These are phyloP conservation scores for Orius insidiosus DNA, from an alignment of 1,140 invertebrate species.

Conservation along the genomic window DNA sequence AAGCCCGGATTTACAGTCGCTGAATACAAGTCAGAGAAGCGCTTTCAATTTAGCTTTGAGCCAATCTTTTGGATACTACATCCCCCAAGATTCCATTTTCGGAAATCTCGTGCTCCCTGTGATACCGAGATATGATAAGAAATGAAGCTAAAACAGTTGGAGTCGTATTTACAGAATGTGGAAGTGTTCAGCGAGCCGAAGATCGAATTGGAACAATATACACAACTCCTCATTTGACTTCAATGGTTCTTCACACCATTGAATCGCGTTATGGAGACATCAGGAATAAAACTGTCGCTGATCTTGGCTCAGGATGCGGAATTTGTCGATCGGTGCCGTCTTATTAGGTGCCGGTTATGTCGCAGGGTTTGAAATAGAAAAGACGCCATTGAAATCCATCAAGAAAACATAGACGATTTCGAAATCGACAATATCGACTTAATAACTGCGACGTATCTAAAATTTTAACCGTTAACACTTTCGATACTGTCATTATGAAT, in stretches of 20 bases:
- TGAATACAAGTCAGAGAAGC: constrained; percentile 30
- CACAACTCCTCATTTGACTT: constrained; percentile 75
- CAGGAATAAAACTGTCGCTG: constrained; percentile 50
- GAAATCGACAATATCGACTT: constrained; percentile 47
- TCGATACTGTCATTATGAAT: constrained; percentile 94
- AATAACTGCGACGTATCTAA: constrained; percentile 38
- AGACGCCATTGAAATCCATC: constrained; percentile 51
- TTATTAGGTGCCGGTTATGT: constrained; percentile 46
- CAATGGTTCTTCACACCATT: constrained; percentile 70
- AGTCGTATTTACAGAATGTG: constrained; percentile 63
- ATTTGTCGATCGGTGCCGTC: constrained; percentile 58
- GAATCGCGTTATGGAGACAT: constrained; percentile 52
- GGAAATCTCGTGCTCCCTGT: constrained; percentile 90
- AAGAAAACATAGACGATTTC: constrained; percentile 52
- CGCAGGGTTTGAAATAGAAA: constrained; percentile 67
- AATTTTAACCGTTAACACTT: constrained; percentile 33
- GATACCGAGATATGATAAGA: constrained; percentile 63
- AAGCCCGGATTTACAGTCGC: constrained; percentile 4
- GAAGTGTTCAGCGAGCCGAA: constrained; percentile 77
- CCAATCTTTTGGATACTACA: constrained; percentile 80
- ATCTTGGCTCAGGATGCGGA: constrained; percentile 87
- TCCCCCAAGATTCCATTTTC: constrained; percentile 89
- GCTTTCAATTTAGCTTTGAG: constrained; percentile 75
- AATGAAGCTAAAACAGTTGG: constrained; percentile 61
- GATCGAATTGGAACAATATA: constrained; percentile 82